Percentiles rank a stretch among this genome's conserved stretches.
phyloP scores from a whole-genome alignment of 2,113 vertebrate genomes.

The Crotalus tigris region DNA sequence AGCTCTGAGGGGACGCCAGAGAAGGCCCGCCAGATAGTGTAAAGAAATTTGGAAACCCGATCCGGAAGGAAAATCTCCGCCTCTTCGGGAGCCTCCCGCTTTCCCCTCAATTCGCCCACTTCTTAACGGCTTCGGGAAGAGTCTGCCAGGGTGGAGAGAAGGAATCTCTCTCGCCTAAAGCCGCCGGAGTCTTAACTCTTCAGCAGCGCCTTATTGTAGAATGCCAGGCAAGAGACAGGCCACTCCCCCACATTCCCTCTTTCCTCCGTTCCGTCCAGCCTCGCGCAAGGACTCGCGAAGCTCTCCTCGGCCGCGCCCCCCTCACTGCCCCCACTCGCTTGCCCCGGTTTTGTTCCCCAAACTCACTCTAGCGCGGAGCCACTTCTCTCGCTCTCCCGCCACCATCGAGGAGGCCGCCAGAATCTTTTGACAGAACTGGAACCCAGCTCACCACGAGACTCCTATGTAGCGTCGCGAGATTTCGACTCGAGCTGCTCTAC shows the following conservation, averaged over 20 bases:
- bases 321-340: too few relatives aligned
- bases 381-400: not conserved
- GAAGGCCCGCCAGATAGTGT: not conserved
- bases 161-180: not conserved
- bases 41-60: not conserved
- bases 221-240: not conserved
- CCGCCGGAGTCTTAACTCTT: not conserved
- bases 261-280: not conserved
- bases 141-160: not conserved
- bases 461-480: not conserved
- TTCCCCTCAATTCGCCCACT: not conserved
- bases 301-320: not conserved
- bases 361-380: not conserved
- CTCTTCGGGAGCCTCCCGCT: not conserved
- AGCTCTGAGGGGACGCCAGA: not conserved
- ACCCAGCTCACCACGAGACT: not conserved
- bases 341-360: not conserved
- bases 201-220: not conserved
- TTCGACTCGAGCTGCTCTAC: not conserved
- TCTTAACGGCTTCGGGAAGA: not conserved
- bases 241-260: not conserved
- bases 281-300: not conserved
- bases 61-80: not conserved
- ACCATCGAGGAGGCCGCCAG: constrained; percentile 10
- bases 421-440: not conserved